Conservation (phyloP, 2,797 vertebrate genomes). For the Pteropus rufus region DNA sequence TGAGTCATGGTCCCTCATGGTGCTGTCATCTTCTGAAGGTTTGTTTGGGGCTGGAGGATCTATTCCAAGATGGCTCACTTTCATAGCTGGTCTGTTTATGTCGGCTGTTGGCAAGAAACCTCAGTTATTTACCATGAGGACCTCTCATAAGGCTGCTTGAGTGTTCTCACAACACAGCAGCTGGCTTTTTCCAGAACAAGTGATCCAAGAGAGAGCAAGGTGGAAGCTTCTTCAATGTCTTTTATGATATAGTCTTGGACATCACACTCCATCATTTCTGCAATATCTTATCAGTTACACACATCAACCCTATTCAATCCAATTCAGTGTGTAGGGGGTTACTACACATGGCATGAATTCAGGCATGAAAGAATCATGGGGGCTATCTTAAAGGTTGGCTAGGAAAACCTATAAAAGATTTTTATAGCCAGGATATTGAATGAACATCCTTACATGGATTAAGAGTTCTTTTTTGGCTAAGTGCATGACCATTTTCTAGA, state of each 20-base stretch:
- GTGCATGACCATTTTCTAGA: background rate
- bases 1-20: background rate
- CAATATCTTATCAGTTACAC: background rate
- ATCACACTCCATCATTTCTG: background rate
- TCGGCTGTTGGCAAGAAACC: background rate
- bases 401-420: background rate
- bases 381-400: background rate
- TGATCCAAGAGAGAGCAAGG: background rate
- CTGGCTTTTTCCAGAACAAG: background rate
- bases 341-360: background rate
- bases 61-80: background rate
- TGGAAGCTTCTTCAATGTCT: background rate
- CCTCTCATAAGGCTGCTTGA: background rate
- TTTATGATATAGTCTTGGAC: background rate
- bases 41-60: background rate
- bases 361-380: background rate
- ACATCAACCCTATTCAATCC: background rate
- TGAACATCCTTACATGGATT: background rate
- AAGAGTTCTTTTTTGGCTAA: background rate
- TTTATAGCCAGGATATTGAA: background rate
- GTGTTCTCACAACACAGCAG: background rate
- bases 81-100: background rate
- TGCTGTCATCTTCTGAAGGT: background rate
- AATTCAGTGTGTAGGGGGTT: background rate
- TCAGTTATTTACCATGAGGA: background rate